Conservation (phyloP, 2,888 invertebrate genomes). For the Drosophila nr. medialis region DNA sequence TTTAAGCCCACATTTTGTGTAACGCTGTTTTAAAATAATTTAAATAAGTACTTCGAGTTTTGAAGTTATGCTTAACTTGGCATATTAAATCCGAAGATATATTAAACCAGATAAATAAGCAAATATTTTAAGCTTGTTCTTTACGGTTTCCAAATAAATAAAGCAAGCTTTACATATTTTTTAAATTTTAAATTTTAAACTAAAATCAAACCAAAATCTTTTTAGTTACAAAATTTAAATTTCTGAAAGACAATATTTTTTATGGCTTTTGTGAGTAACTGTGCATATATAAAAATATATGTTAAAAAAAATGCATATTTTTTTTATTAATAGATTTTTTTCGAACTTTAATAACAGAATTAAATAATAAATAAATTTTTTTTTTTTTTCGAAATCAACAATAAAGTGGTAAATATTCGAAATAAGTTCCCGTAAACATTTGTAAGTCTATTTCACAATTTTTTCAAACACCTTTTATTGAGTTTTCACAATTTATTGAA, state of each 20-base stretch:
- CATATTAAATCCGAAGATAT: neutral
- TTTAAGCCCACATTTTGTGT: neutral
- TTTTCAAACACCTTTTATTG: neutral
- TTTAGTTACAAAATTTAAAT: rapidly evolving
- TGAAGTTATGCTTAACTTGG: neutral
- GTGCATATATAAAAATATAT: neutral
- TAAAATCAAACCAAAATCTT: neutral
- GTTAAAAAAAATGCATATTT: neutral
- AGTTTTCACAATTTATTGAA: neutral
- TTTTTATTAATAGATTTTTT: neutral
- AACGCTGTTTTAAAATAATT: neutral
- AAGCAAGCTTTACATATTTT: neutral
- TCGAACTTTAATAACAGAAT: neutral
- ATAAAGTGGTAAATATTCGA: neutral
- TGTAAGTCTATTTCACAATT: neutral
- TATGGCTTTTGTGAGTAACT: neutral
- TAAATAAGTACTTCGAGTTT: neutral
- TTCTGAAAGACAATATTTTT: neutral
- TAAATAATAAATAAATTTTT: neutral
- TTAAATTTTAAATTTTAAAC: neutral
- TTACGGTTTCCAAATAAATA: neutral
- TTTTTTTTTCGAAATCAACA: neutral
- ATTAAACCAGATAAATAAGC: neutral
- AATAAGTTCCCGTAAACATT: neutral
- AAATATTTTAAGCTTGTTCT: neutral